Conservation (phyloP, 2,888 invertebrate species). For the Sinopyrophorus schimmeli region DNA sequence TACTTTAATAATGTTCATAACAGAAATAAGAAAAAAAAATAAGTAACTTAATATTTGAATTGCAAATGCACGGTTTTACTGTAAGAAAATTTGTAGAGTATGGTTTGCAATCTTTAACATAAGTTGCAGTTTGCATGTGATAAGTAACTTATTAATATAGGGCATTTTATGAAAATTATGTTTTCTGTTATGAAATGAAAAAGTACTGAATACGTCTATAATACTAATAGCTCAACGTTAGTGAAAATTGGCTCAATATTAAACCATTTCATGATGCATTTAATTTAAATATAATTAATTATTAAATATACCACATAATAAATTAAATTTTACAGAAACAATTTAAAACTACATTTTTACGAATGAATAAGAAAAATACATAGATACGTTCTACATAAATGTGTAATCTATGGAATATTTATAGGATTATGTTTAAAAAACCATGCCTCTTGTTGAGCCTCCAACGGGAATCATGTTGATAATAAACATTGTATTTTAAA, state of each 20-base stretch:
- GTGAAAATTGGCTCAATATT: slow-evolving; percentile 40
- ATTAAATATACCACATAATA: slow-evolving; percentile 35
- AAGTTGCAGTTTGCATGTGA: slow-evolving; percentile 6
- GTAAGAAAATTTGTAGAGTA: no score
- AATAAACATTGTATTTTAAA: slow-evolving; percentile 51
- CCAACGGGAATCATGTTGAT: slow-evolving; percentile 51
- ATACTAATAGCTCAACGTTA: slow-evolving; percentile 40
- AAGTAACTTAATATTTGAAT: slow-evolving; percentile 2
- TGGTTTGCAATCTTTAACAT: slow-evolving; percentile 1
- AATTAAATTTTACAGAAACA: slow-evolving; percentile 36
- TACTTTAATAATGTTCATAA: slow-evolving; percentile 34
- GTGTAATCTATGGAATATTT: slow-evolving; percentile 46
- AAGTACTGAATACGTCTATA: slow-evolving; percentile 19
- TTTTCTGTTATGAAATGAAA: slow-evolving; percentile 26
- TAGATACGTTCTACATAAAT: slow-evolving; percentile 49
- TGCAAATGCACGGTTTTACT: not conserved
- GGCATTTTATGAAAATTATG: slow-evolving; percentile 7
- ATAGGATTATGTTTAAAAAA: slow-evolving; percentile 44
- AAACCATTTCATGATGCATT: slow-evolving; percentile 32
- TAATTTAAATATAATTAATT: slow-evolving; percentile 34
- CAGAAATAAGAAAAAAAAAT: slow-evolving; percentile 22
- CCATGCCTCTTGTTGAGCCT: slow-evolving; percentile 51
- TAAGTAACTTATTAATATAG: not conserved
- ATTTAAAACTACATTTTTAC: slow-evolving; percentile 37
- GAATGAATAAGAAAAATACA: slow-evolving; percentile 35